Evolutionary conservation across 92 coral and sea anemone species (phyloP).

Genomic region (Zoanthus sansibaricus): DNA sequence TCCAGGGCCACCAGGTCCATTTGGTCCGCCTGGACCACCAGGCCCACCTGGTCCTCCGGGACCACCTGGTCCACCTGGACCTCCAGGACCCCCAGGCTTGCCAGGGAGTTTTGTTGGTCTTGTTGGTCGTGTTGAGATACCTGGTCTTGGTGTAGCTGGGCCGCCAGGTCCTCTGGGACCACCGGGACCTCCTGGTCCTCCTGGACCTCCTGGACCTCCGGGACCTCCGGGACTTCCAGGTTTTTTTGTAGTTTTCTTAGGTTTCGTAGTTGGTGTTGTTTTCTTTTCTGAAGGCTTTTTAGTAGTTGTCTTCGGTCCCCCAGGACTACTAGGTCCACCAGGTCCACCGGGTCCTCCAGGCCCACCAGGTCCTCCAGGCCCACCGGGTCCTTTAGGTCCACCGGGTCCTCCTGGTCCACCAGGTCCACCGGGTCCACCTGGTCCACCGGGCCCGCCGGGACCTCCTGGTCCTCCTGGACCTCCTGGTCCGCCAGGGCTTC

Average conservation of each 20-base stretch:
- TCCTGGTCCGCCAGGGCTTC: conserved; percentile 81
- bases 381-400: conserved; percentile 84
- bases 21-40: conserved; percentile 70
- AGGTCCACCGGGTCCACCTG: conserved; percentile 32
- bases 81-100: not conserved
- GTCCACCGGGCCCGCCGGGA: conserved; percentile 89
- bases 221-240: conserved; percentile 56
- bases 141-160: conserved; percentile 63
- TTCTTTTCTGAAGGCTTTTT: too few species aligned
- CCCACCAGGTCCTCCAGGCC: conserved; percentile 84
- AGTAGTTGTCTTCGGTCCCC: conserved; percentile 63
- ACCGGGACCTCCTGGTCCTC: conserved; percentile 64
- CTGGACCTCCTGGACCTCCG: conserved; percentile 65
- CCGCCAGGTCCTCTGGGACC: conserved; percentile 86
- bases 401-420: conserved; percentile 6
- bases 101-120: conserved; percentile 23
- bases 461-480: conserved; percentile 95
- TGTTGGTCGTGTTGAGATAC: not conserved
- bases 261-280: conserved; percentile 43
- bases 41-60: conserved; percentile 65
- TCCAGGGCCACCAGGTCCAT: not conserved
- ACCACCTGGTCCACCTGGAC: not conserved
- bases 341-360: conserved; percentile 29
- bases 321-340: conserved; percentile 76
- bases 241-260: conserved; percentile 66